Conservation (phyloP, 1,140 invertebrate genomes). For the Colletes gigas region DNA sequence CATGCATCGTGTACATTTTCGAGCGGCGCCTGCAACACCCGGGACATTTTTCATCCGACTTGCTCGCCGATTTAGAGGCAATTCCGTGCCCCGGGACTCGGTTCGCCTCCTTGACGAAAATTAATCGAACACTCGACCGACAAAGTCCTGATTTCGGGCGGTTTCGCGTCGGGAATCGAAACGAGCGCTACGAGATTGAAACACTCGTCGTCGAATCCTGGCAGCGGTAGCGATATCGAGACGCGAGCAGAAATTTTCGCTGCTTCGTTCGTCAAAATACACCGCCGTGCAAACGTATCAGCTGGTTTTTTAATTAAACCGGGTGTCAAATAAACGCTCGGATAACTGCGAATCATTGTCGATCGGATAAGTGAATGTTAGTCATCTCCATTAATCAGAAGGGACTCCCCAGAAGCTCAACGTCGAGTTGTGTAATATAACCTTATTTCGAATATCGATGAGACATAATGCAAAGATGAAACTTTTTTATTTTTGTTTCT, state of each 20-base stretch:
- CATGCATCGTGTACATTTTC: conserved; percentile 17
- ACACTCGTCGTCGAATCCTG: not conserved
- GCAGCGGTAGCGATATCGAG: not conserved
- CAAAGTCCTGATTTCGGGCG: conserved; percentile 22
- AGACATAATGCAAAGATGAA: too few species aligned
- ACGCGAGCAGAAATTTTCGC: not conserved
- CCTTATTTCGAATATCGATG: too few species aligned
- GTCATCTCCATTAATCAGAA: too few species aligned
- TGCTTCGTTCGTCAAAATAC: not conserved
- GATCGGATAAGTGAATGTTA: too few species aligned
- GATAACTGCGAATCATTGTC: too few species aligned
- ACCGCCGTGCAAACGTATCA: too few species aligned
- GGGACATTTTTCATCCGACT: conserved; percentile 24
- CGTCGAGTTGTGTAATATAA: too few species aligned
- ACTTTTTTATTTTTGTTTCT: too few species aligned
- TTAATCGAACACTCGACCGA: conserved; percentile 22
- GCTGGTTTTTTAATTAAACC: too few species aligned
- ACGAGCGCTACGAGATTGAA: conserved; percentile 26
- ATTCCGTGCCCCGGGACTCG: not conserved
- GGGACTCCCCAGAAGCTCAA: too few species aligned
- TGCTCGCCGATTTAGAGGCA: conserved; percentile 23
- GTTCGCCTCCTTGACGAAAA: conserved; percentile 10
- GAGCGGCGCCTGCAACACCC: not conserved
- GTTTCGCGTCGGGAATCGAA: conserved; percentile 25
- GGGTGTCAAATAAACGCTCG: too few species aligned